A percentile compares a stretch with the other conserved stretches of the same genome.
phyloP scores from a whole-genome alignment of 1,140 invertebrate species.

The Parasteatoda tepidariorum region DNA sequence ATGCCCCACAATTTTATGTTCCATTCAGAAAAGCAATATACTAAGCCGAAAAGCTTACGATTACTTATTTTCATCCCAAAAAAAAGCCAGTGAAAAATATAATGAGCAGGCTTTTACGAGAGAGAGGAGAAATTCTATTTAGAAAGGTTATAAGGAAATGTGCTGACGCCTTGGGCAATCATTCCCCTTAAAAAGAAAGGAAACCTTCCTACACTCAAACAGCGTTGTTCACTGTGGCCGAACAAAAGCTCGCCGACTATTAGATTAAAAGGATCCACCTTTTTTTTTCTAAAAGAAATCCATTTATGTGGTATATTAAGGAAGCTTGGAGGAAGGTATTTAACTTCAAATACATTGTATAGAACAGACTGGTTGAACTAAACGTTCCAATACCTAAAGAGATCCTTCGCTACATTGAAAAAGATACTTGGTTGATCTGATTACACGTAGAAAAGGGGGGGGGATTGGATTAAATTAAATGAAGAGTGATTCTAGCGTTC shows the following conservation, averaged over 20 bases:
- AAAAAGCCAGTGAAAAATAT: background rate
- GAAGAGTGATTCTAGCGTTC: no score
- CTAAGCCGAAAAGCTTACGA: background rate
- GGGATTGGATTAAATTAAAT: no score
- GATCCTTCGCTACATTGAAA: background rate
- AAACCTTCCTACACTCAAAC: background rate
- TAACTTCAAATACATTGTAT: background rate
- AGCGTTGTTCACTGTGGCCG: background rate
- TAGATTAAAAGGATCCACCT: background rate
- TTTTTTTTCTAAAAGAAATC: background rate
- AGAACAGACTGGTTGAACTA: background rate
- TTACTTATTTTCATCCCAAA: background rate
- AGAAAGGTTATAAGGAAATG: slow-evolving; percentile 16
- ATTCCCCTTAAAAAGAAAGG: background rate
- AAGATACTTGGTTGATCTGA: background rate
- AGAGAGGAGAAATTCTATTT: slow-evolving; percentile 18
- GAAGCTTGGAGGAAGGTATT: background rate
- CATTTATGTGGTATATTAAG: background rate
- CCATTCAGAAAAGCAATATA: no score
- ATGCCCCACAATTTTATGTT: no score
- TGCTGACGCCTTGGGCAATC: slow-evolving; percentile 39
- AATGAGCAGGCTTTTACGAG: slow-evolving; percentile 34
- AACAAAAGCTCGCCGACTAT: background rate
- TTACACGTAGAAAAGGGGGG: background rate
- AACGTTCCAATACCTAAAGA: background rate